Evolutionary conservation across 1,140 invertebrate species (phyloP).

Genomic region (Akabosia matsudoensis): DNA sequence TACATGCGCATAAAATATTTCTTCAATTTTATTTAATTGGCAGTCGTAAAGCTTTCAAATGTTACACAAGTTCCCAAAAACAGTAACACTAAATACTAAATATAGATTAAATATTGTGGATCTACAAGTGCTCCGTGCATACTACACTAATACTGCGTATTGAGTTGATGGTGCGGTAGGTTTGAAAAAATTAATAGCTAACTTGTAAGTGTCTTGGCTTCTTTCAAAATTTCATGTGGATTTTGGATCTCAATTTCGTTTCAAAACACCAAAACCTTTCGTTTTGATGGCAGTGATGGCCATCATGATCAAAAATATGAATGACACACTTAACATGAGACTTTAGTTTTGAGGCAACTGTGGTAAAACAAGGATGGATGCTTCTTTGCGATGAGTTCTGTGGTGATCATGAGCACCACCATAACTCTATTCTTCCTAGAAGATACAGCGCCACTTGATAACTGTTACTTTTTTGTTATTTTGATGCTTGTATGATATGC

Average conservation of each 20-base stretch:
- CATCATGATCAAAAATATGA: neutral
- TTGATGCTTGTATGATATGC: neutral
- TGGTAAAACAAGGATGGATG: neutral
- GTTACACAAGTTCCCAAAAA: neutral
- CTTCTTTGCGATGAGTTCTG: neutral
- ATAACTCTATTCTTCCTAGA: neutral
- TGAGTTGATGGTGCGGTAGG: too few species aligned
- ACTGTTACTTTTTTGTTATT: neutral
- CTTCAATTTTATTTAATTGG: neutral
- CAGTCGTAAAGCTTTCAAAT: neutral
- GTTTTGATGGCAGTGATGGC: neutral
- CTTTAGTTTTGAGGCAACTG: neutral
- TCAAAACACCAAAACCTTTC: too few species aligned
- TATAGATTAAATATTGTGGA: too few species aligned
- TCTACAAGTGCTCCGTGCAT: too few species aligned
- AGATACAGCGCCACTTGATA: neutral
- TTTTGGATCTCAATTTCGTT: too few species aligned
- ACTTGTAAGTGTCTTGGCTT: too few species aligned
- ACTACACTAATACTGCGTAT: too few species aligned
- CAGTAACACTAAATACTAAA: neutral
- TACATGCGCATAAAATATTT: neutral
- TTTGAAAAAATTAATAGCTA: too few species aligned
- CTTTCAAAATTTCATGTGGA: too few species aligned
- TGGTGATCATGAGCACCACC: neutral
- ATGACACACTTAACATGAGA: neutral